These are phyloP conservation scores for Caenorhabditis latens DNA, from an alignment of 1,140 invertebrate genomes.

Conservation along the genomic window DNA sequence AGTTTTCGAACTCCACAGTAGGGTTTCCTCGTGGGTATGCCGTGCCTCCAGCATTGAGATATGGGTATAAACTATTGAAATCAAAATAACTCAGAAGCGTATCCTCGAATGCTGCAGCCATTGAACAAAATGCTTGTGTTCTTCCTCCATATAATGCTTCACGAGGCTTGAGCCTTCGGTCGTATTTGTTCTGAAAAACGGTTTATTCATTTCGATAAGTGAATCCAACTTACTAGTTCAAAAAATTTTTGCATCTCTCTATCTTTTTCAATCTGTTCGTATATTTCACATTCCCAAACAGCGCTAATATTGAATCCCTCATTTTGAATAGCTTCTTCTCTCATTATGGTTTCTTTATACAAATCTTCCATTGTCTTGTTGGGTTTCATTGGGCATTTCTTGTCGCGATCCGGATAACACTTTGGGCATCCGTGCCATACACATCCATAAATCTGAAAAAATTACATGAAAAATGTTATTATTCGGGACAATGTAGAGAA, in stretches of 20 bases:
- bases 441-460: not conserved
- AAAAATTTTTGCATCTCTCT: not conserved
- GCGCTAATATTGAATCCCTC: not conserved
- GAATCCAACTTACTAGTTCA: not conserved
- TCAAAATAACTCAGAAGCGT: not conserved
- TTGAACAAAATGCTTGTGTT: not conserved
- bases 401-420: not conserved
- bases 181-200: not conserved
- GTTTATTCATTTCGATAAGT: not conserved
- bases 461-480: not conserved
- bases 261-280: not conserved
- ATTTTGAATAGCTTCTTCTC: not conserved
- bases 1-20: not conserved
- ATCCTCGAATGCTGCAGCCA: not conserved
- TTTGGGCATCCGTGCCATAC: not conserved
- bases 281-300: not conserved
- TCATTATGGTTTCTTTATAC: not conserved
- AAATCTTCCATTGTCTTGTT: not conserved
- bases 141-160: not conserved
- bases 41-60: not conserved
- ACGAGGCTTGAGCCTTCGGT: not conserved
- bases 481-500: no score
- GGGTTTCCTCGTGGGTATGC: not conserved
- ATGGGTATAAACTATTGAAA: not conserved
- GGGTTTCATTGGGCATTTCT: not conserved